Base-by-base conservation (phyloP, 1,140 invertebrate genomes). In the Melanaphis sacchari region DNA sequence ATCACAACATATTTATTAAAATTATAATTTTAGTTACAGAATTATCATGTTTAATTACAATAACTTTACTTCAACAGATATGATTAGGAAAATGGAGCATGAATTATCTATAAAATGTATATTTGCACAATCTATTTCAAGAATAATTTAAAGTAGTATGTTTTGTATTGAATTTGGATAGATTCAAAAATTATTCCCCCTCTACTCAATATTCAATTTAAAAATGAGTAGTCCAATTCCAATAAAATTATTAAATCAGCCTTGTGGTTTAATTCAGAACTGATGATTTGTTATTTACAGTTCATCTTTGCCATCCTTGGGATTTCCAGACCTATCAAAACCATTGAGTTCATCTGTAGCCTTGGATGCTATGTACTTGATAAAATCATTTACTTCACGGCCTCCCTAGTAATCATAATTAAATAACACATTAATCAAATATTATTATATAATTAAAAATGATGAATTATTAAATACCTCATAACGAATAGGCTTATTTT, bases 361-460 rank as follows among this genome's bases (percentile, higher is more conserved):
- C 94, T 99, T 97, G 95, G 99, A 97, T 52, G 99, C 97, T 94
- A 99, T 97, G 95, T 99, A 99, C 95, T 99, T 99, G 87, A 99
- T 95, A 95, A 99, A 99, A 95, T 99, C 99, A 92, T 99, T 97
- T 0, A 99, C 95, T 94, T 99, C 98, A 94, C 99, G 97, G 21
- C 98, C 99, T 95, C 98, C 98, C 96, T 97, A 95, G 0, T 96
- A 96, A 96, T 31, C 94, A 94, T 94, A 24, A 59, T 46, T 22
- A 76, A 66, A 52, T 89, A 46, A 43, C 24, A 93, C 2, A 36
- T 93, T 38, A 41, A 81, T 43, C 18, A 94, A 91, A 54, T 46
- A 18, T 52, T 46, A 49, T 6, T 88, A 7, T n/a, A 93, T 26
- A 93, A 11, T 43, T 21, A 54, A 24, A 15, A 93, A 93, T 88